These are phyloP conservation scores for Hydrotaea diabolus DNA, from an alignment of 2,888 invertebrate species.

Conservation along the genomic window DNA sequence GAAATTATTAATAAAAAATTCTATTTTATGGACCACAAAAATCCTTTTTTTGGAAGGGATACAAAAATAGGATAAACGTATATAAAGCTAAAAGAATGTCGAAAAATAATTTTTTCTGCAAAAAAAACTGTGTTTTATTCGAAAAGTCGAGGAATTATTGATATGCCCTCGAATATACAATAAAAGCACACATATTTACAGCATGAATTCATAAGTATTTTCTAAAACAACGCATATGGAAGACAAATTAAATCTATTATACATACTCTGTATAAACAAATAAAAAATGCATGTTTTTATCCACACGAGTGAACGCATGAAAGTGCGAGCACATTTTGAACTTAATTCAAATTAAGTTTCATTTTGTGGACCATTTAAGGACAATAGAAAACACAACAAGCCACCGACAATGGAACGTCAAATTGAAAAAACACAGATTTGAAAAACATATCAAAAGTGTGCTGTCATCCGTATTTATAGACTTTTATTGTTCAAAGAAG, in stretches of 20 bases:
- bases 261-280: background rate
- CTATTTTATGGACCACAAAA: too few relatives aligned
- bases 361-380: conserved; percentile 16
- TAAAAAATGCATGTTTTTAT: background rate
- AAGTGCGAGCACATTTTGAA: background rate
- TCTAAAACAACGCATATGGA: background rate
- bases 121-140: too few relatives aligned
- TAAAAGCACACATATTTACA: background rate
- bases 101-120: too few relatives aligned
- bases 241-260: background rate
- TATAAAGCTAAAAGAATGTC: too few relatives aligned
- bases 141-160: too few relatives aligned
- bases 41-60: too few relatives aligned
- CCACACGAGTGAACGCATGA: background rate
- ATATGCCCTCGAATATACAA: too few relatives aligned
- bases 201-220: too few relatives aligned
- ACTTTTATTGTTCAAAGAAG: conserved; percentile 20
- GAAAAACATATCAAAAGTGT: background rate
- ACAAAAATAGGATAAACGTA: too few relatives aligned
- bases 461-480: conserved; percentile 60
- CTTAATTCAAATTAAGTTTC: background rate
- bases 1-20: too few relatives aligned
- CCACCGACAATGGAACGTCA: background rate
- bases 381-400: background rate
- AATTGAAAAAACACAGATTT: background rate